Base-by-base conservation (phyloP, 2,888 invertebrate species). In the Chorisops tibialis region DNA sequence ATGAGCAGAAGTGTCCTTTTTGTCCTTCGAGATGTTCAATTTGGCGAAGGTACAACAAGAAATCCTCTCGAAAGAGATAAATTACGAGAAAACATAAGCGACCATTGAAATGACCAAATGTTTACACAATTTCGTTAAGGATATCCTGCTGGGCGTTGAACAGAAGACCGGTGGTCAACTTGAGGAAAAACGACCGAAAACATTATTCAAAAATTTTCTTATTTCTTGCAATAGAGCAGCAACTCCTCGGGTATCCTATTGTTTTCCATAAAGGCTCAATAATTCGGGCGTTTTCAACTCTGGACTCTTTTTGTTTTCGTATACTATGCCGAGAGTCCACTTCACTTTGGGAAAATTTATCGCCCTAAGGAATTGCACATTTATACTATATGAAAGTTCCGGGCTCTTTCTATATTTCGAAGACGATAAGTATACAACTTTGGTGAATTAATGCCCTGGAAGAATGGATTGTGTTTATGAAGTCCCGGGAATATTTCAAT, bases 81-180 rank as follows among this genome's bases (percentile, higher is more conserved):
- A 67, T 67, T 67, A 67, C 66, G 61, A 62, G 64, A 65, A 66
- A 66, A 66, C 66, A 66, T 66, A 67, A 66, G 66, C 64, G 67
- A 67, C 67, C 67, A 66, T 67, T 67, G 67, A 67, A 67, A 67
- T 67, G 67, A 67, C 67, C 67, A 67, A 67, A 67, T 67, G 67
- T 67, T 67, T 67, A 67, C 67, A 67, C 66, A 67, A 67, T 67
- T 67, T 51, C 47, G 51, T 59, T 41, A 50, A 49, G 59, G 59
- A 48, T 59, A 21, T 56, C 59, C 48, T 59, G 59, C 59, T 59
- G 59, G 24, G 59, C 48, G 59, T 48, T 22, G 59, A 24, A 48
- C 37, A 38, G 47, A 56, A 14, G 48, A 48, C 38, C 56, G 56
- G 48, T 59, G 48, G 59, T 47, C 59, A 59, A 48, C 47, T 38